Evolutionary conservation across 2,888 invertebrate genomes (phyloP), one percentile per base, ranked within the genome.

Genomic region (Ophion obscuratus): DNA sequence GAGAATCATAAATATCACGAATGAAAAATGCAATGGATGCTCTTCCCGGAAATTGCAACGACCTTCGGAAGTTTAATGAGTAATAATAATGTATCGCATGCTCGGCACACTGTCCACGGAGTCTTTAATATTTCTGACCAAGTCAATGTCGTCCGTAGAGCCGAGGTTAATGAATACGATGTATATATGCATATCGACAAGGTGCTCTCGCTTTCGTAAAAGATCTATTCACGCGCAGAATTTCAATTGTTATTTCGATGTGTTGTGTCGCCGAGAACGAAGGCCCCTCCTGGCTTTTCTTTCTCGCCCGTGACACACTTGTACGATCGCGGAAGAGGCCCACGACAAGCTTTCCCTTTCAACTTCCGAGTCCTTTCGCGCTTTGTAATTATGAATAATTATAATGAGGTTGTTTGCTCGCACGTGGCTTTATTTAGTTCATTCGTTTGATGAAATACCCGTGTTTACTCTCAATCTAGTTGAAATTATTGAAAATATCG

Each of bases 291-390:
- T 66, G 53, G 68, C 20, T 20, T 66, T 67, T 57, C 40, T 66
- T 66, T 47, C 68, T 11, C 61, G 81, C 57, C 81, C 85, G 70
- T 85, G 85, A 82, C 85, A 81, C 59, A 75, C 57, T 75, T 85
- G 27, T 67, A 44, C 17, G 47, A 20, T 53, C 61, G 24, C 31
- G 73, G 67, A 81, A 77, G 61, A 62, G 66, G 47, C 27, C 53
- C 53, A 53, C 53, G 14, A 17, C 53, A 53, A 17, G 53, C 53
- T 17, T 53, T 17, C 53, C 53, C 11, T 17, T 53, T 53, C 17
- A 17, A 53, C 53, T 53, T 53, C 53, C 53, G 53, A 53, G 53
- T 53, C 14, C 53, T 53, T 11, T 53, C 4, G 53, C 53, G 14
- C 14, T 53, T 53, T 4, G 47, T 10, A 47, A 17, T 53, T 53